Evolutionary conservation across 1,140 invertebrate genomes (phyloP).

Genomic region (Aradophagus sp.): DNA sequence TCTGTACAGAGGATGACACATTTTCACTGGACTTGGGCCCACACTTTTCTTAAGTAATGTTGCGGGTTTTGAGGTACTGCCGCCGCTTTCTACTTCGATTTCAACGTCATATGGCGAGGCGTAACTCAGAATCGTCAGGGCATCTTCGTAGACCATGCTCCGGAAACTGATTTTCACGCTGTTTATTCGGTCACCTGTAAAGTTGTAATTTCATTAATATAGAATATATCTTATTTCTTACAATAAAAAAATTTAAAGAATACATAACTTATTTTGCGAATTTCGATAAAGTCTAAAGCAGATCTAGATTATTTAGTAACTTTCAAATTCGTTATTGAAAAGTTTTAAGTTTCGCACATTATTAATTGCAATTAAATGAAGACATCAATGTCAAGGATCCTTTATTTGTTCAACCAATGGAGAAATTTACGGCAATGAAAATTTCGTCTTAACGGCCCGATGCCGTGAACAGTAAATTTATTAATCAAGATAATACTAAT

Average conservation of each 20-base stretch:
- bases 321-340: too few relatives aligned
- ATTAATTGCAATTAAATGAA: too few relatives aligned
- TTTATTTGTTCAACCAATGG: constrained; percentile 4
- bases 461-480: constrained; percentile 16
- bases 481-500: constrained; percentile 20
- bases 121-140: constrained; percentile 89
- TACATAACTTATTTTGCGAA: too few relatives aligned
- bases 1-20: constrained; percentile 80
- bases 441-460: constrained; percentile 7
- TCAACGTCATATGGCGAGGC: constrained; percentile 93
- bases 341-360: too few relatives aligned
- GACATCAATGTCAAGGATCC: too few relatives aligned
- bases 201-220: too few relatives aligned
- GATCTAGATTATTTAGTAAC: too few relatives aligned
- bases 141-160: constrained; percentile 93
- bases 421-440: constrained; percentile 11
- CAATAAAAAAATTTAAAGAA: too few relatives aligned
- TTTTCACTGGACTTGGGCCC: constrained; percentile 74
- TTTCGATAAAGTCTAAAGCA: too few relatives aligned
- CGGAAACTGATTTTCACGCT: constrained; percentile 90
- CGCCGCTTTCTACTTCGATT: constrained; percentile 79
- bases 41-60: constrained; percentile 74
- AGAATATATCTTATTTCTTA: too few relatives aligned
- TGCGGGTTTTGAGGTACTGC: constrained; percentile 74
- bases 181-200: constrained; percentile 88